Evolutionary conservation across 2,113 vertebrate species (phyloP), one percentile per base, ranked within the genome.

Genomic region (Galeopterus variegatus): DNA sequence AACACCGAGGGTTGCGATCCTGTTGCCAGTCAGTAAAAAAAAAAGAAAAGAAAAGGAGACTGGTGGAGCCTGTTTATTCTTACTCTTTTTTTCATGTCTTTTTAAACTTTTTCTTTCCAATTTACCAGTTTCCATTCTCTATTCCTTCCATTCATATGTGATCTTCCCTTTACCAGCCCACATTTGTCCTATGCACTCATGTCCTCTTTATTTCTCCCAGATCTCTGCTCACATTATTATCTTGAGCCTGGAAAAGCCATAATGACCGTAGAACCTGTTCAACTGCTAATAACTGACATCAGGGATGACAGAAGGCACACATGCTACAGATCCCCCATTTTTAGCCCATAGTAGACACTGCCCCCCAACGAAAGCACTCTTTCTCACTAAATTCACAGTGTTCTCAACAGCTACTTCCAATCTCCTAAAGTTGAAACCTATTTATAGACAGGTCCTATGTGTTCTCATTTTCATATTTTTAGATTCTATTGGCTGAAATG

Each of bases 71-170:
- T 62, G 28, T 79, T 88, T 86, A 72, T 87, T n/a, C n/a, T 81
- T 58, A 50, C 21, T 69, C 14, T 69, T 33, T 41, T 31, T 65
- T 75, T 52, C 6, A 14, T n/a, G 9, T 70, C 15, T 89, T 93
- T 80, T 72, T 18, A 4, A 83, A 65, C 69, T 92, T 94, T 97
- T 90, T 91, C 70, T 67, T 88, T 82, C 65, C 50, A 73, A 80
- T 65, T 77, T 73, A 5, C 58, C 45, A 65, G 70, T 79, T 83
- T 62, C 56, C 56, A 52, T 23, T 65, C 64, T 93, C 26, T 87
- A 18, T 15, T 79, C 48, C 48, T 93, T 83, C 83, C 33, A 48
- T 36, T 41, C 56, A 4, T 0, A n/a, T 3, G 56, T 24, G 15
- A 54, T 54, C 48, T 45, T 91, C 58, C 79, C 65, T 64, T 76